Conservation (phyloP, 2,113 vertebrate genomes). For the Rhea pennata region DNA sequence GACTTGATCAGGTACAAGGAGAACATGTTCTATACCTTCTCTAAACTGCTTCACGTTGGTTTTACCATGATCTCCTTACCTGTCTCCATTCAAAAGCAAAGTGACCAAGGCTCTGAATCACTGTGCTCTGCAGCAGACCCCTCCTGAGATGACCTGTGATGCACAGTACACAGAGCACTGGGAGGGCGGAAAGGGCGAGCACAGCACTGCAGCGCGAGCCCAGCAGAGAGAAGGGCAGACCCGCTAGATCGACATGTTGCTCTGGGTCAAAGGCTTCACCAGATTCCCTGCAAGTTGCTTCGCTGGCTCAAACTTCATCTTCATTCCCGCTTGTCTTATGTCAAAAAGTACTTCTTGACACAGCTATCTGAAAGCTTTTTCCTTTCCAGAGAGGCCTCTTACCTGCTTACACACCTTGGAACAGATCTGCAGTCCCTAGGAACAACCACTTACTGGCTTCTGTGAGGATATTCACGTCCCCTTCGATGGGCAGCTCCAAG, state of each 20-base stretch:
- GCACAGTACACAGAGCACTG: neutral
- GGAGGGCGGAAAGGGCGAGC: neutral
- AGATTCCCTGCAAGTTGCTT: neutral
- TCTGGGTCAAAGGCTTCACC: neutral
- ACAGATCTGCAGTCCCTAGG: neutral
- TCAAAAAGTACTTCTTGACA: neutral
- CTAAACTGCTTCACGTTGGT: fast-evolving
- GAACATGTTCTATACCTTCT: neutral
- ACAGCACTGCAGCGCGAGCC: neutral
- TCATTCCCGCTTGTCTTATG: neutral
- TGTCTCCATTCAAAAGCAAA: neutral
- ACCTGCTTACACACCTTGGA: neutral
- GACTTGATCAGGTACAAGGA: too few species aligned
- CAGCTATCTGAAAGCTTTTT: neutral
- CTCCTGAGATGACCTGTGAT: neutral
- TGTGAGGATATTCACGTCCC: neutral
- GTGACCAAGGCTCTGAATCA: fast-evolving
- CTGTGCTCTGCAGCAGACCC: neutral
- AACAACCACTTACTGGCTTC: neutral
- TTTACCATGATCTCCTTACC: neutral
- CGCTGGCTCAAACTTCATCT: neutral
- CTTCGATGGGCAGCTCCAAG: neutral
- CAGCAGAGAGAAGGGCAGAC: neutral
- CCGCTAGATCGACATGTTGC: fast-evolving
- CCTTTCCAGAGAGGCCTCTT: neutral